phyloP scores from a whole-genome alignment of 2,113 vertebrate genomes.

The Lepisosteus oculatus region DNA sequence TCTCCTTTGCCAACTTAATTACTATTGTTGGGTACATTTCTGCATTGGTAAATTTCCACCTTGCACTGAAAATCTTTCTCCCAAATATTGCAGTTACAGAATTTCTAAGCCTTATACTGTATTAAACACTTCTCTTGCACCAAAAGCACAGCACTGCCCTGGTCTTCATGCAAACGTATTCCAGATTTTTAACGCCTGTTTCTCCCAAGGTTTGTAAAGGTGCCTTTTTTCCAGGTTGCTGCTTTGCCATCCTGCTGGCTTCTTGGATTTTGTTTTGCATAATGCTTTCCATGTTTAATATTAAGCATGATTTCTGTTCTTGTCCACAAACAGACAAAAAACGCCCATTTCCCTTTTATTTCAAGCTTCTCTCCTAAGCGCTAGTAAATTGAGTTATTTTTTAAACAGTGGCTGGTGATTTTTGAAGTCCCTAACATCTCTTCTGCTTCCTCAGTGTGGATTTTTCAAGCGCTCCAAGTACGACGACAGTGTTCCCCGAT shows the following conservation, averaged over 20 bases:
- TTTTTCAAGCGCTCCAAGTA: slow-evolving; percentile 94
- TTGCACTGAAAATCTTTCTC: background rate
- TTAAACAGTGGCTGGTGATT: background rate
- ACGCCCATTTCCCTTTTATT: no score
- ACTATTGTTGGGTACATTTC: no score
- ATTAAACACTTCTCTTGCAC: slow-evolving; percentile 16
- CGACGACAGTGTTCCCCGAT: slow-evolving; percentile 84
- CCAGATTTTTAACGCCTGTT: background rate
- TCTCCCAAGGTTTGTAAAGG: slow-evolving; percentile 28
- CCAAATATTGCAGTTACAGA: slow-evolving; percentile 3
- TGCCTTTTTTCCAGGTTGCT: slow-evolving; percentile 26
- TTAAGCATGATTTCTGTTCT: slow-evolving; percentile 44
- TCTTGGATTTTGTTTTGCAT: slow-evolving; percentile 13
- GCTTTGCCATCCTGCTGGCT: slow-evolving; percentile 33
- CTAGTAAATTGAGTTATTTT: no score
- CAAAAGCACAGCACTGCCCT: slow-evolving; percentile 26
- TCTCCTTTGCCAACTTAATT: no score
- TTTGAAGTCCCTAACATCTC: slow-evolving; percentile 10
- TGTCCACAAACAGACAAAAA: no score
- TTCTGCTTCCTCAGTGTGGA: slow-evolving; percentile 74
- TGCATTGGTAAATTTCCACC: background rate
- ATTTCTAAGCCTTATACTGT: background rate
- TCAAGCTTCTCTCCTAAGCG: no score
- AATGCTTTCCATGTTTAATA: slow-evolving; percentile 15
- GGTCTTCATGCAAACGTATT: background rate